These are phyloP conservation scores for Metallyticus violacea DNA, from an alignment of 2,888 invertebrate genomes.

Conservation along the genomic window DNA sequence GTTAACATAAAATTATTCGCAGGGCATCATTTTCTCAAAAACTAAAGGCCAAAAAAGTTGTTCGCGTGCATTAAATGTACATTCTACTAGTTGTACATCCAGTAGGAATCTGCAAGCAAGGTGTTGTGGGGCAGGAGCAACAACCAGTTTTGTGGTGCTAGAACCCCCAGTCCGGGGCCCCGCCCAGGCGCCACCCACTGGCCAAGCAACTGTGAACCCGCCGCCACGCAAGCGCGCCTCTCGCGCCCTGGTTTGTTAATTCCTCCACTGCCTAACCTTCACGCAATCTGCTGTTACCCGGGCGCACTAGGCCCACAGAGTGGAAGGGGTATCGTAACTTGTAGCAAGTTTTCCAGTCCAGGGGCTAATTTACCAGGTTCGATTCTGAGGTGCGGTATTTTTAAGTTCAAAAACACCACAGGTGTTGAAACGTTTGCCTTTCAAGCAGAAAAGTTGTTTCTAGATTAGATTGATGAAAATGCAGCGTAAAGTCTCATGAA, in stretches of 20 bases:
- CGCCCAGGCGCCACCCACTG: not conserved
- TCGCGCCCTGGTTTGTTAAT: not conserved
- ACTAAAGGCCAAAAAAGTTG: too few species aligned
- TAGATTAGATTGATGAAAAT: too few species aligned
- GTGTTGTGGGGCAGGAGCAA: not conserved
- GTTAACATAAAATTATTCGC: too few species aligned
- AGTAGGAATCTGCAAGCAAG: not conserved
- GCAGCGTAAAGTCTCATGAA: too few species aligned
- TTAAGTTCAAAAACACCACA: too few species aligned
- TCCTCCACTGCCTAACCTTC: not conserved
- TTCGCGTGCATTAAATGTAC: too few species aligned
- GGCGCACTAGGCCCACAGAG: not conserved
- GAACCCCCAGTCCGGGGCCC: not conserved
- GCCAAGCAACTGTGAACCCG: not conserved
- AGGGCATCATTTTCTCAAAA: too few species aligned
- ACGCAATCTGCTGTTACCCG: not conserved
- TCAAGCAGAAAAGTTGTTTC: too few species aligned
- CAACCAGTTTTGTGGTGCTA: not conserved
- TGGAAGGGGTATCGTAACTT: not conserved
- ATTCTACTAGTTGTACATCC: too few species aligned
- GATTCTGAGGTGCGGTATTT: not conserved
- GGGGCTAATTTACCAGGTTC: not conserved
- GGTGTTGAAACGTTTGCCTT: too few species aligned
- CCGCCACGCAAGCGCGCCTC: not conserved
- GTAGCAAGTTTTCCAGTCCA: not conserved